These are phyloP conservation scores for Maniola hyperantus DNA, from an alignment of 2,888 invertebrate species.

Conservation along the genomic window DNA sequence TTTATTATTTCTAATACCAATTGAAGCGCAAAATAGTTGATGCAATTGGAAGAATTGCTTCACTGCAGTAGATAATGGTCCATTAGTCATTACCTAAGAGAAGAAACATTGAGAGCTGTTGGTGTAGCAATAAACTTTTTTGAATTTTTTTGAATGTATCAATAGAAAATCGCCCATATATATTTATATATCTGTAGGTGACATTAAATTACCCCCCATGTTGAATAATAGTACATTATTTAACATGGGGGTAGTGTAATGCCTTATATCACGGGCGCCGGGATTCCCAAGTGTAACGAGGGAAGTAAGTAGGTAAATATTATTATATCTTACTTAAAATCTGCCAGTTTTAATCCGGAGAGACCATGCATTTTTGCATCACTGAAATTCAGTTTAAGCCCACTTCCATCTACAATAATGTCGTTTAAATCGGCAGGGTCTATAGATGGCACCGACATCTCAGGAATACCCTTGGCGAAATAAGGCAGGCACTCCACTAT, in stretches of 20 bases:
- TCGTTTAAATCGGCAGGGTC: constrained; percentile 68
- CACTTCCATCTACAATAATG: constrained; percentile 65
- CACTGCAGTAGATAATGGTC: constrained; percentile 26
- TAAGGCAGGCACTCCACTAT: constrained; percentile 55
- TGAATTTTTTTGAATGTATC: too few relatives aligned
- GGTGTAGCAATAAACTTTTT: too few relatives aligned
- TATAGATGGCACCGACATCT: constrained; percentile 62
- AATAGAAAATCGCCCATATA: too few relatives aligned
- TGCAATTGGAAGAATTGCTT: not conserved
- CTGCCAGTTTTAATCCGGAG: constrained; percentile 52
- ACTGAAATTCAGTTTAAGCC: constrained; percentile 60
- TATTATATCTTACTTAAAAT: constrained; percentile 58
- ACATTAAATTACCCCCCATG: too few relatives aligned
- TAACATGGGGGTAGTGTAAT: too few relatives aligned
- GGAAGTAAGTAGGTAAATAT: not conserved
- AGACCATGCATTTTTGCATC: constrained; percentile 65
- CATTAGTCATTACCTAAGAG: not conserved
- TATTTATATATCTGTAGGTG: too few relatives aligned
- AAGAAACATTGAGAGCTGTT: too few relatives aligned
- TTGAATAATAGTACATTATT: too few relatives aligned
- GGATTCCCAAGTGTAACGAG: too few relatives aligned
- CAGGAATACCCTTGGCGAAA: constrained; percentile 68
- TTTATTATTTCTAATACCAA: not conserved
- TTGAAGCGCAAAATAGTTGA: not conserved
- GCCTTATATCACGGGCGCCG: too few relatives aligned